Evolutionary conservation across 2,797 vertebrate genomes (phyloP), one percentile per base, ranked within the genome.

Genomic region (Parotocinclus haroldoi): DNA sequence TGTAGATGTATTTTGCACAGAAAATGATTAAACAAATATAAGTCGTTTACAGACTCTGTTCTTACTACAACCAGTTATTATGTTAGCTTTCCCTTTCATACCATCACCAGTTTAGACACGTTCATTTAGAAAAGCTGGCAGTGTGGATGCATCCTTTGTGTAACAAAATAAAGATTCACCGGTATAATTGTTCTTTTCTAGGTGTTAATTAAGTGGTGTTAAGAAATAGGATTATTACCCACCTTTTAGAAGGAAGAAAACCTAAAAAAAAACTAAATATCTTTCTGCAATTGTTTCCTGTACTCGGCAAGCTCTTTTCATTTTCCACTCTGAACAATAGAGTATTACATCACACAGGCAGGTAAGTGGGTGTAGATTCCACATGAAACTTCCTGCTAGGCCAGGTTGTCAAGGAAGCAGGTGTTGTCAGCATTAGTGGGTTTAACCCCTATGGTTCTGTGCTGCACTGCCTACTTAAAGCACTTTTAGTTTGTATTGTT

Each of bases 381-480:
- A 19, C 76, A 81, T 75, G 75, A 71, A 78, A 82, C 86, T 83
- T 87, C 88, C 85, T 86, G 68, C 68, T 74, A 78, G 78, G 69
- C 58, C 72, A 48, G 52, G 81, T 86, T 83, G 48, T 76, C 75
- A 78, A n/a, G 80, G 82, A 72, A 72, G 66, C 66, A 64, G n/a
- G 38, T 50, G 38, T 73, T 78, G 66, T 81, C 54, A 78, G 57
- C 37, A 61, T 58, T 46, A 60, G 50, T 42, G 27, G 2, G 40
- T 66, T 66, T 62, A 63, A 65, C 51, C 19, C 45, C 39, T 52
- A 55, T 45, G 16, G 49, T 36, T 40, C 42, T 64, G 55, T 36
- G 13, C 45, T 66, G 19, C 1, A 18, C 13, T 40, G 40, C 40
- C 40, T 50, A 14, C 14, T 14, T 50, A 14, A 9, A 50, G n/a